Base-by-base conservation (phyloP, 2,888 invertebrate species). In the Zeuzera pyrina region DNA sequence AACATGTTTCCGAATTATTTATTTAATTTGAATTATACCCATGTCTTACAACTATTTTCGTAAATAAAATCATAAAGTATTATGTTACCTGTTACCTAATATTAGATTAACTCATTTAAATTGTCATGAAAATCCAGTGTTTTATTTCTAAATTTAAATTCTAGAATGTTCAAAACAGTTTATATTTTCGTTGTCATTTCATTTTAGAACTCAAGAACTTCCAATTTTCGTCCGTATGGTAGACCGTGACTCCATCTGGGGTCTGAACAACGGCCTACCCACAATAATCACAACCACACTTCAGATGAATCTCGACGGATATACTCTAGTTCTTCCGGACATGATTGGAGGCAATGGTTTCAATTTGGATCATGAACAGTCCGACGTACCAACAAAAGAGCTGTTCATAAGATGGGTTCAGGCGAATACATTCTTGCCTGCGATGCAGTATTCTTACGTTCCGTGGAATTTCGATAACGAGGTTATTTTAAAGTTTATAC, bases 381-480 rank as follows among this genome's bases (percentile, higher is more conserved):
- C 78, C 0, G 85, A 79, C 12, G 56, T 71, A 1, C 83, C 87
- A 0, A 85, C 84, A 1, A 87, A 87, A 37, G 89, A 91, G 55
- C 62, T 91, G 30, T 91, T 89, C 52, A 87, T 93, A 15, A 77
- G 94, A 51, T 94, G 94, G 94, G 77, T 91, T 27, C 90, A 93
- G 56, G 88, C 91, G 0, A 91, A 89, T 35, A 86, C 88, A 0
- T 93, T 93, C 55, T 86, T 95, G 81, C 93, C 94, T 0, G 78
- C 87, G 0, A 85, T 94, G 73, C 93, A 94, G 67, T 92, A 90
- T 52, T 93, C 94, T 0, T 88, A 88, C 36, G 86, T 88, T 0
- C 94, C 94, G 0, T 95, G 94, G 94, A 88, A 91, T 39, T 92
- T 87, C 55, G 90, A 90, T 52, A 54, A 84, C 7, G 84, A 89